Evolutionary conservation across 35 echinoderm and acorn worm species (phyloP).

Genomic region (Apostichopus parvimensis): DNA sequence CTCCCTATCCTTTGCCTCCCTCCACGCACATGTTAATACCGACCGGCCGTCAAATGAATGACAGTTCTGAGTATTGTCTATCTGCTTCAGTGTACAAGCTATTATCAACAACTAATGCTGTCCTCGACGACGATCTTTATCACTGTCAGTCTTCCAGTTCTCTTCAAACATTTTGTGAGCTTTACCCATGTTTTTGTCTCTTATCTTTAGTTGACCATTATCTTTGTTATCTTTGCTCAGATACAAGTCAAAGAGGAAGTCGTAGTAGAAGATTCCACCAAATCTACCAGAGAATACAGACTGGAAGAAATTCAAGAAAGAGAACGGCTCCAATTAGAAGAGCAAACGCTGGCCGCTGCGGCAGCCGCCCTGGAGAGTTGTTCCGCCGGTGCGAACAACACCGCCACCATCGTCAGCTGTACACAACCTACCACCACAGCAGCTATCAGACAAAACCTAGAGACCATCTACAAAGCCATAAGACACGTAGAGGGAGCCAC

Average conservation of each 20-base stretch:
- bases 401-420: slow-evolving; percentile 61
- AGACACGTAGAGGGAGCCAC: slow-evolving; percentile 93
- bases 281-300: not conserved
- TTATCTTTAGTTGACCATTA: no score
- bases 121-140: no score
- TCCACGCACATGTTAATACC: no score
- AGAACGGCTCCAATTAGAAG: slow-evolving; percentile 46
- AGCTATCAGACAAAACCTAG: slow-evolving; percentile 85
- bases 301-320: slow-evolving; percentile 51
- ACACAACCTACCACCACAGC: slow-evolving; percentile 66
- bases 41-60: no score
- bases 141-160: no score
- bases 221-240: not conserved
- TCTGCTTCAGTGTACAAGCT: no score
- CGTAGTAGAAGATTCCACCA: not conserved
- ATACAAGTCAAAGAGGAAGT: slow-evolving; percentile 19
- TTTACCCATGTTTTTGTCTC: no score
- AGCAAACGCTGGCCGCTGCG: slow-evolving; percentile 50
- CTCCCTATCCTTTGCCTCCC: no score
- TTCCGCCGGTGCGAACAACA: slow-evolving; percentile 22
- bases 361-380: slow-evolving; percentile 59
- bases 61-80: no score
- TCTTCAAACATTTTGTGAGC: no score
- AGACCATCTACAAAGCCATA: slow-evolving; percentile 96
- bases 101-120: no score